These are phyloP conservation scores for Neodiprion pinetum DNA, from an alignment of 1,140 invertebrate species.

Conservation along the genomic window DNA sequence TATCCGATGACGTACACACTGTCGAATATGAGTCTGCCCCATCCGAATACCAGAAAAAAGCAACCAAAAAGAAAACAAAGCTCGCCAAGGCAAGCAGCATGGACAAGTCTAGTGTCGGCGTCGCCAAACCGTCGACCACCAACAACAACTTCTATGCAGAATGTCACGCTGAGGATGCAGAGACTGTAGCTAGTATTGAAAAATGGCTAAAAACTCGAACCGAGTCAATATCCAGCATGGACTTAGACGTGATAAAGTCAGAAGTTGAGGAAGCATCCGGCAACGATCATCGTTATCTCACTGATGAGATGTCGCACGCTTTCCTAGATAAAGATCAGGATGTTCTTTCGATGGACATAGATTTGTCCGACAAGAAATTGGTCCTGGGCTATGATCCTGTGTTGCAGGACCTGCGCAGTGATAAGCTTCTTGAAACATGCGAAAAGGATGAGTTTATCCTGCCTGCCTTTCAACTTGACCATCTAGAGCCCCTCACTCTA, in stretches of 20 bases:
- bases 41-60: neutral
- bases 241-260: slow-evolving; percentile 42
- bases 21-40: neutral
- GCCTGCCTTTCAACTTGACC: slow-evolving; percentile 53
- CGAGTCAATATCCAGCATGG: slow-evolving; percentile 44
- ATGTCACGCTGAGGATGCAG: slow-evolving; percentile 25
- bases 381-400: slow-evolving; percentile 49
- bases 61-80: too few relatives aligned
- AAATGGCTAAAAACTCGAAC: slow-evolving; percentile 52
- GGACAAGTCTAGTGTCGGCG: neutral
- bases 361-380: slow-evolving; percentile 47
- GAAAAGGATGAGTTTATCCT: slow-evolving; percentile 50
- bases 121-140: neutral
- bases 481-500: slow-evolving; percentile 47
- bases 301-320: slow-evolving; percentile 37
- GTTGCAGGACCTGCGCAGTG: slow-evolving; percentile 46
- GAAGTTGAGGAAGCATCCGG: slow-evolving; percentile 32
- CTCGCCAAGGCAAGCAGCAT: neutral
- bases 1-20: neutral
- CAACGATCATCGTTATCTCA: slow-evolving; percentile 41
- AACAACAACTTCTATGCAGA: slow-evolving; percentile 9
- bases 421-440: slow-evolving; percentile 44
- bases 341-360: slow-evolving; percentile 42
- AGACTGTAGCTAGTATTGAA: slow-evolving; percentile 48
- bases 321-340: slow-evolving; percentile 46